Base-by-base conservation (phyloP, 1,140 invertebrate genomes). In the Vanessa atalanta region DNA sequence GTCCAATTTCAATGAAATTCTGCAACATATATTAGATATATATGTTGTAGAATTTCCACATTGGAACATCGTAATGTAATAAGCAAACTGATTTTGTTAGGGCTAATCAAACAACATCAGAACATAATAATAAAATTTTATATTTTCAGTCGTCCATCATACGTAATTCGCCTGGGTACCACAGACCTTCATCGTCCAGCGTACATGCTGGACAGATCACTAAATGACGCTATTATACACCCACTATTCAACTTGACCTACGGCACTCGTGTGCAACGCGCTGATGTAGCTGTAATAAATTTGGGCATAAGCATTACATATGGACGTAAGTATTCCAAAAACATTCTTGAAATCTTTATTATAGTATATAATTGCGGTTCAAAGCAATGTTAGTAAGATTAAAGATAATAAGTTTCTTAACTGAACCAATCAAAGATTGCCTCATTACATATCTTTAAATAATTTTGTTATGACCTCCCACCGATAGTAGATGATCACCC, bases 81-180 rank as follows among this genome's bases (percentile, higher is more conserved):
- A 31, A 31, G 2, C 2, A 2, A 31, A 2, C 2, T 31, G 26
- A 31, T 5, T 5, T 31, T 31, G 5, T 5, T 5, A 5, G 5
- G 5, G 5, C 5, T 5, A 31, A 5, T 31, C 2, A 5, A 31
- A 31, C 2, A 31, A 2, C 2, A 31, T 31, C 2, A 2, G 5
- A 31, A 31, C 2, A 2, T 5, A 31, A 31, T 5, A 43, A 3
- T 43, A 43, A 23, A 55, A 9, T 50, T 5, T 66, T 43, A 53
- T 53, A 16, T 67, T 68, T 43, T 3, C 51, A 68, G 66, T 5
- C 66, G 53, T 43, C 31, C 13, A 55, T 50, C 66, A 20, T 37
- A 55, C 6, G 0, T 68, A 57, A 13, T 68, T 20, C 66, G 66
- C 37, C 26, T 55, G n/a, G 66, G 66, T 47, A 68, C 26, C 8